Percentiles rank a stretch among this genome's conserved stretches.
These are phyloP conservation scores for Agrilus planipennis DNA, from an alignment of 1,140 invertebrate species.

Conservation along the genomic window DNA sequence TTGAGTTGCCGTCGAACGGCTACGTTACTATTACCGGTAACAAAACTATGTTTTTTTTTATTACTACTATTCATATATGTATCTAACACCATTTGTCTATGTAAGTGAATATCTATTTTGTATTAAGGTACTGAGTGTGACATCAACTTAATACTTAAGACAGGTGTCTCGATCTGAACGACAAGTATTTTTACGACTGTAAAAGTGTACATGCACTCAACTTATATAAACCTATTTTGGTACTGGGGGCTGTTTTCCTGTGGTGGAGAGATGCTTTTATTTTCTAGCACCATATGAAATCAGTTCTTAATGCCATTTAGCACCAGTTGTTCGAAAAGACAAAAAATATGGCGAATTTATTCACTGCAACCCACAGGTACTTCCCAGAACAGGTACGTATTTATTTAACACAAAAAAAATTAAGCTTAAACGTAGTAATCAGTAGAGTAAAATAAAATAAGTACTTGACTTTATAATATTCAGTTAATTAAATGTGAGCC, in stretches of 20 bases:
- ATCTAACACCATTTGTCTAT: no score
- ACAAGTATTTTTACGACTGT: not conserved
- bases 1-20: not conserved
- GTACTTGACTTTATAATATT: no score
- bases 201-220: constrained; percentile 2
- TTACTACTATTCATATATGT: no score
- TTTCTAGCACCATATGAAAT: constrained; percentile 35
- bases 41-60: constrained; percentile 19
- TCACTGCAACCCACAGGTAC: no score
- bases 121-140: constrained; percentile 20
- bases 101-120: constrained; percentile 24
- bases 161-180: constrained; percentile 3
- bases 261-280: constrained; percentile 25
- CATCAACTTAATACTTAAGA: constrained; percentile 20
- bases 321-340: no score
- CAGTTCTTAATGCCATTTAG: constrained; percentile 29
- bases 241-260: constrained; percentile 30
- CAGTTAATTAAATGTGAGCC: no score
- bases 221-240: constrained; percentile 12
- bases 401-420: no score
- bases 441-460: no score
- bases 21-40: constrained; percentile 7
- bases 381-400: no score
- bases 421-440: no score
- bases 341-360: no score